Evolutionary conservation across 2,113 vertebrate species (phyloP).

Genomic region (Microtus montanus): DNA sequence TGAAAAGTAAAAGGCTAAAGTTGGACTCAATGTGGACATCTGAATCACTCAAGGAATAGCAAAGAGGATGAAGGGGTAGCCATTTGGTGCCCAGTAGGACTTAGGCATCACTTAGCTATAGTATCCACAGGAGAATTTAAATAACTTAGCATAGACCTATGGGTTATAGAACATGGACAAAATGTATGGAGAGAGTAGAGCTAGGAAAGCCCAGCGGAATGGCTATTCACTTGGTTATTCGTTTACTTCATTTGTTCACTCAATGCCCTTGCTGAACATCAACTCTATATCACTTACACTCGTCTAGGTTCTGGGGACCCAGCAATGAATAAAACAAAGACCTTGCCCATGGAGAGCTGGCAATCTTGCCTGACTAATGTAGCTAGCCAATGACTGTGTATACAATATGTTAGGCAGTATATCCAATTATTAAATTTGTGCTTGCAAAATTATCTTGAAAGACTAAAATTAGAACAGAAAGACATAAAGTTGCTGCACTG

Average conservation of each 20-base stretch:
- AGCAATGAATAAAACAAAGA: neutral
- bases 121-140: neutral
- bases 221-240: neutral
- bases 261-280: neutral
- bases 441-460: constrained; percentile 61
- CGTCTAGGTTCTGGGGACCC: neutral
- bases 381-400: constrained; percentile 4
- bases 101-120: neutral
- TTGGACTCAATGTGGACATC: constrained; percentile 29
- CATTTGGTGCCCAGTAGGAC: constrained; percentile 25
- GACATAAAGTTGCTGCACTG: neutral
- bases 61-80: constrained; percentile 5
- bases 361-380: neutral
- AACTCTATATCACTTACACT: neutral
- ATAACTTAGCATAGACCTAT: neutral
- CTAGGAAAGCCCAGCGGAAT: neutral
- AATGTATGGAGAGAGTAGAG: neutral
- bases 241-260: constrained; percentile 7
- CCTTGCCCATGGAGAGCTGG: neutral
- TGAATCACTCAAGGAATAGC: constrained; percentile 7
- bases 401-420: neutral
- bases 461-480: constrained; percentile 11
- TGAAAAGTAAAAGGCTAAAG: constrained; percentile 25
- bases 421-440: constrained; percentile 7
- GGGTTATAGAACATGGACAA: neutral